A percentile compares a stretch with the other conserved stretches of the same genome.
phyloP scores from a whole-genome alignment of 2,888 invertebrate species.

The Melinaea menophilus region DNA sequence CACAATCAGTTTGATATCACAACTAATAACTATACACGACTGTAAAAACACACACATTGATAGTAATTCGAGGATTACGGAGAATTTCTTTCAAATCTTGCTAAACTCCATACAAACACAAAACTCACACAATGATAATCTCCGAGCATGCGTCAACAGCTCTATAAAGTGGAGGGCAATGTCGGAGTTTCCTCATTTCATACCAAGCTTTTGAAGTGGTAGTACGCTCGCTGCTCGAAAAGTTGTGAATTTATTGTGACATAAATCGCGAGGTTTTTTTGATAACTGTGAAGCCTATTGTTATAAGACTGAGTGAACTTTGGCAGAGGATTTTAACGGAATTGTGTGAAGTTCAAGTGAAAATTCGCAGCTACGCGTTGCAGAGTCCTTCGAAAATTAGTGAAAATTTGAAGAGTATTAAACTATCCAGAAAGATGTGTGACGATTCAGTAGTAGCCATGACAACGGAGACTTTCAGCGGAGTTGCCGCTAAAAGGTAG shows the following conservation, averaged over 20 bases:
- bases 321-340: constrained; percentile 28
- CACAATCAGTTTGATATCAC: constrained; percentile 22
- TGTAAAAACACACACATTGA: constrained; percentile 39
- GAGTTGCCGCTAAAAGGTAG: constrained; percentile 71
- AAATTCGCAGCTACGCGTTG: constrained; percentile 44
- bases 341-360: constrained; percentile 50
- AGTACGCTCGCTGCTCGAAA: constrained; percentile 47
- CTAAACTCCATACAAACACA: constrained; percentile 28
- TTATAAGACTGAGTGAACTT: constrained; percentile 34
- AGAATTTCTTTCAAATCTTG: constrained; percentile 55
- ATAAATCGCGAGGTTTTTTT: constrained; percentile 40
- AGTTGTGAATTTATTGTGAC: constrained; percentile 74
- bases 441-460: constrained; percentile 69
- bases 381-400: constrained; percentile 47
- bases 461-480: constrained; percentile 69
- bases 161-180: constrained; percentile 42
- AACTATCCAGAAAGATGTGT: constrained; percentile 61
- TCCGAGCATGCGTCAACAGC: constrained; percentile 43
- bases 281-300: constrained; percentile 33
- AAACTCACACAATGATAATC: constrained; percentile 45
- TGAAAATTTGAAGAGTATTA: constrained; percentile 63
- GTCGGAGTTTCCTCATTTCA: constrained; percentile 49
- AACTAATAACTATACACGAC: constrained; percentile 29
- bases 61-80: constrained; percentile 48
- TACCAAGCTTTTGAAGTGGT: constrained; percentile 42